A percentile compares a stretch with the other conserved stretches of the same genome.
These are phyloP conservation scores for Sepioteuthis lessoniana DNA, from an alignment of 2,888 invertebrate genomes.

Conservation along the genomic window DNA sequence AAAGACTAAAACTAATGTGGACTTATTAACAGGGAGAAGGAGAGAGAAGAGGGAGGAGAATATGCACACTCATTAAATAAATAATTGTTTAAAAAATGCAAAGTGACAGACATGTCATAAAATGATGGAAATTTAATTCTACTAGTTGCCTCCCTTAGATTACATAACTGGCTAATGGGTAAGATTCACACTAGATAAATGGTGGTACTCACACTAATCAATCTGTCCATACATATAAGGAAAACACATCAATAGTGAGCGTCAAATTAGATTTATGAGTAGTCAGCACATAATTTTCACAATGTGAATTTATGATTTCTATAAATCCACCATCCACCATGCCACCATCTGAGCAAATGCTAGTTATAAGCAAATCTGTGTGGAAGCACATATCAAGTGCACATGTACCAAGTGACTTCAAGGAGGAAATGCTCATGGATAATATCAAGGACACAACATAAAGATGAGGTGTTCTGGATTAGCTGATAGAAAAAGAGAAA, in stretches of 20 bases:
- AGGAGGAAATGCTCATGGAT: slow-evolving; percentile 21
- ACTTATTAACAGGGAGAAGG: background rate
- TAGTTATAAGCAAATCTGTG: background rate
- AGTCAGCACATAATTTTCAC: background rate
- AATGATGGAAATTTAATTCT: slow-evolving; percentile 11
- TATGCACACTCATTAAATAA: background rate
- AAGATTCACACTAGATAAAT: background rate
- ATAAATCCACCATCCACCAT: background rate
- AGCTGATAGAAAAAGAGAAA: background rate
- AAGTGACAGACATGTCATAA: background rate
- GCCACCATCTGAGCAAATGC: background rate
- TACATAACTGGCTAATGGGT: background rate
- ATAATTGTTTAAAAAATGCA: slow-evolving; percentile 10
- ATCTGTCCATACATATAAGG: background rate
- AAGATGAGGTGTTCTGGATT: background rate
- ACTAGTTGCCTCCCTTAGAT: slow-evolving; percentile 23
- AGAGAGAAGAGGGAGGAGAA: background rate
- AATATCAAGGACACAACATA: slow-evolving; percentile 23
- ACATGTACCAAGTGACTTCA: slow-evolving; percentile 6
- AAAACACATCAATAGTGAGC: background rate
- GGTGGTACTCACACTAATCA: slow-evolving; percentile 33
- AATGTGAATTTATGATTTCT: slow-evolving; percentile 4
- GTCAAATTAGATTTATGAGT: background rate
- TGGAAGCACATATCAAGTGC: background rate
- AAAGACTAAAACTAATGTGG: background rate